A percentile compares a stretch with the other conserved stretches of the same genome.
These are phyloP conservation scores for Amia ocellicauda DNA, from an alignment of 2,113 vertebrate species.

Conservation along the genomic window DNA sequence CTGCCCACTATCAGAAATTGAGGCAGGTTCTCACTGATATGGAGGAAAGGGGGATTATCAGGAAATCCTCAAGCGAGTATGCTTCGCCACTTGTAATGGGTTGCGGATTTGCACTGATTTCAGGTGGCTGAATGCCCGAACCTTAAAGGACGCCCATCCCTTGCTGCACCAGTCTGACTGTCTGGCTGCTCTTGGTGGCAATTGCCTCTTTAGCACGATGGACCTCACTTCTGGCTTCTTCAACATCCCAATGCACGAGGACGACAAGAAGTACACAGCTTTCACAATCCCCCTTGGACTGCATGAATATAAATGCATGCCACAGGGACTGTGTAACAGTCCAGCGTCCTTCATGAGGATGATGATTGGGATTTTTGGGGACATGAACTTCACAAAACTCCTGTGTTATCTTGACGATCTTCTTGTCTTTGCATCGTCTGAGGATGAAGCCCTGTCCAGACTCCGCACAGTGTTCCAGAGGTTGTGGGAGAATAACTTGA, in stretches of 20 bases:
- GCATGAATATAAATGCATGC: background rate
- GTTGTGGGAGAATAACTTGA: conserved; percentile 16
- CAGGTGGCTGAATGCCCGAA: conserved; percentile 18
- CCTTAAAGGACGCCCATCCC: conserved; percentile 14
- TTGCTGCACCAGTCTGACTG: conserved; percentile 10
- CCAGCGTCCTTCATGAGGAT: conserved; percentile 7
- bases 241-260: conserved; percentile 8
- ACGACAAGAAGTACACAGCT: conserved; percentile 9
- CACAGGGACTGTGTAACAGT: conserved; percentile 8
- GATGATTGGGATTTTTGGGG: conserved; percentile 15
- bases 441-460: conserved; percentile 5
- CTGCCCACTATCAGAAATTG: conserved; percentile 25
- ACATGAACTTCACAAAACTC: conserved; percentile 19
- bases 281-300: background rate
- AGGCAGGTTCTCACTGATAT: conserved; percentile 27
- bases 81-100: conserved; percentile 20
- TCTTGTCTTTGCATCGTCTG: conserved; percentile 13
- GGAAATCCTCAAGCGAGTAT: conserved; percentile 23
- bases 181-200: background rate
- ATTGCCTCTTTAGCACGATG: conserved; percentile 1
- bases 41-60: conserved; percentile 29
- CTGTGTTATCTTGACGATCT: conserved; percentile 18
- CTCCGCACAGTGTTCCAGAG: background rate
- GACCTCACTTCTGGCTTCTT: background rate
- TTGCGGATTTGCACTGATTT: conserved; percentile 18